Base-by-base conservation (phyloP, 2,113 vertebrate species). In the Drymodes brunneopygia region DNA sequence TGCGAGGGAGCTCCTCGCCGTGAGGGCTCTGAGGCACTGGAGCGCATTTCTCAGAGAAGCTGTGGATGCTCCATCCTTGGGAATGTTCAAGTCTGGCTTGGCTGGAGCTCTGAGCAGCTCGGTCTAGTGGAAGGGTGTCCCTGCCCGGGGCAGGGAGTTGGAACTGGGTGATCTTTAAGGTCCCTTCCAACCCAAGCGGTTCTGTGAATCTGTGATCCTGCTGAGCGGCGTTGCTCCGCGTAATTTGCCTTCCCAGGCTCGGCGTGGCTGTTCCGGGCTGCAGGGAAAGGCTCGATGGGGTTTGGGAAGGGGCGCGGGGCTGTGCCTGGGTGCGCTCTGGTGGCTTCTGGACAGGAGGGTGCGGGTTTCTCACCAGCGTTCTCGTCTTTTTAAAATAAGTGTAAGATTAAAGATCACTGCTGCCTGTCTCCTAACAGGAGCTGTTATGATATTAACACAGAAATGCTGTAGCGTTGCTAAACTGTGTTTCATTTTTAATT, bases 401-500 rank as follows among this genome's bases (percentile, higher is more conserved):
- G 0, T 35, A 11, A 11, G 25, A 11, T 36, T 36, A 42, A 4
- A 8, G 15, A 8, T 35, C 7, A 12, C 2, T 31, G 1, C 10
- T 10, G 12, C 11, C 19, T 6, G 7, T 13, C 14, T n/a, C 17
- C 3, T 29, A 16, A 4, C 9, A 8, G 38, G 22, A 54, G 1
- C 23, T 38, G 45, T 23, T 56, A 7, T 1, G 19, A 31, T 9
- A 20, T 13, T 29, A 7, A 19, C 5, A 1, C 21, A 35, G 29
- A 35, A 57, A 16, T 16, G 4, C 0, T 38, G 0, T 19, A 3
- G 10, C 0, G 1, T 28, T 61, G 7, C 22, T 84, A 35, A 40
- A 7, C 8, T 38, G 29, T 18, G 12, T 51, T 18, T 66, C 0
- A 0, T 12, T 64, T 40, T n/a, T 20, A 5, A 38, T 58, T 79